Conservation (phyloP, 2,113 vertebrate genomes). For the Gobiocypris rarus region DNA sequence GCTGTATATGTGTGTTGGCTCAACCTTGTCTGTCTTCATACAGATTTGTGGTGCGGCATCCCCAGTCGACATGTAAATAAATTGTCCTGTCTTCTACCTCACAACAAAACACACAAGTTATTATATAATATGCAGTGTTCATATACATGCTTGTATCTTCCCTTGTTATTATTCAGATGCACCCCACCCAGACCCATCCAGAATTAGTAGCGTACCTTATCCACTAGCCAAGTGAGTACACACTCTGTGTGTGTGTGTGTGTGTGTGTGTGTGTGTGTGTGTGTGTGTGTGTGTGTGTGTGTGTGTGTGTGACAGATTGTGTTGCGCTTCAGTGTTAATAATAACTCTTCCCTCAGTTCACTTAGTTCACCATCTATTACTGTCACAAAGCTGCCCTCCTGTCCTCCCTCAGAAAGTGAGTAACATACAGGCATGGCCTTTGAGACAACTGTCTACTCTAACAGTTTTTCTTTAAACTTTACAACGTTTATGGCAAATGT, state of each 20-base stretch:
- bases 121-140: background rate
- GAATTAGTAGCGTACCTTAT: background rate
- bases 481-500: background rate
- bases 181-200: background rate
- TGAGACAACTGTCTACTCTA: no score
- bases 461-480: no score
- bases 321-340: background rate
- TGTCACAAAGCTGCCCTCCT: background rate
- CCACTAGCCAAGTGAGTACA: constrained; percentile 20
- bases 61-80: constrained; percentile 43
- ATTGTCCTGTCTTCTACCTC: background rate
- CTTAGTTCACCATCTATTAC: constrained; percentile 37
- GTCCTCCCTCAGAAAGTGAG: constrained; percentile 53
- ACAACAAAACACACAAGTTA: background rate
- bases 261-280: no score
- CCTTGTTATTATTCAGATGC: constrained; percentile 17
- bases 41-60: constrained; percentile 42
- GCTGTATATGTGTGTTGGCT: background rate
- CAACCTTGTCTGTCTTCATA: constrained; percentile 1
- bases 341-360: constrained; percentile 1
- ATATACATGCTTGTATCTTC: background rate
- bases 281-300: no score
- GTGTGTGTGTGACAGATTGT: no score
- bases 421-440: background rate
- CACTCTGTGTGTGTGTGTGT: no score